Conservation (phyloP, 2,113 vertebrate species). For the Catharus minimus region DNA sequence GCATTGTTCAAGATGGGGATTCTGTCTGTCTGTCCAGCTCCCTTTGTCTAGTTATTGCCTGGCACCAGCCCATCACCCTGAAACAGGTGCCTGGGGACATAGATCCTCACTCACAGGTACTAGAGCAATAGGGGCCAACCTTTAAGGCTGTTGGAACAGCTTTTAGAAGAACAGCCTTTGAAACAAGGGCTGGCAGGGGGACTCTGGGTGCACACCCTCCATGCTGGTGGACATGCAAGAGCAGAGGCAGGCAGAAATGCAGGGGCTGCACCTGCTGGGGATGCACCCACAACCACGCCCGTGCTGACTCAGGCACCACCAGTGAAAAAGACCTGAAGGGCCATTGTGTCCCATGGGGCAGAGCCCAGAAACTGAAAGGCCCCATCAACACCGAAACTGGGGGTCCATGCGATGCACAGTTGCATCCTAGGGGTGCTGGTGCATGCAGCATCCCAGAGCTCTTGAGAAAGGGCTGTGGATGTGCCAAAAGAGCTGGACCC, state of each 20-base stretch:
- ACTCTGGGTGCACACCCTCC: accelerated
- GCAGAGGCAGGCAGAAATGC: accelerated
- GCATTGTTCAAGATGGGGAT: neutral
- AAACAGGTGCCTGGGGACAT: neutral
- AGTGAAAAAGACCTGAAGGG: neutral
- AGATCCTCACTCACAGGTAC: neutral
- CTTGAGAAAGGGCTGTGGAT: neutral
- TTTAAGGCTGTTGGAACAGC: neutral
- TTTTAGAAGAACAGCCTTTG: neutral
- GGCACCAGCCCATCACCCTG: neutral
- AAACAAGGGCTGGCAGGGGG: neutral
- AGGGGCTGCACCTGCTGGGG: neutral
- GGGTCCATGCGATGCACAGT: neutral
- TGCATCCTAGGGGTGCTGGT: neutral
- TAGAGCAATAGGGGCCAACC: neutral
- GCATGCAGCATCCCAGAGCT: neutral
- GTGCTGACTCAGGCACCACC: neutral
- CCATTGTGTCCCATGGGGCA: accelerated
- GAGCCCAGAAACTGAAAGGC: neutral
- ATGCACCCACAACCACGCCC: accelerated
- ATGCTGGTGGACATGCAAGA: accelerated
- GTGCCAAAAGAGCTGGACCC: neutral
- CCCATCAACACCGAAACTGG: neutral
- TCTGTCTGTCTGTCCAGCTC: neutral
- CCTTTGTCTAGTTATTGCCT: neutral